A percentile compares a stretch with the other conserved stretches of the same genome.
Conservation (phyloP, 2,888 invertebrate genomes). For the Hydrotaea cyrtoneurina region DNA sequence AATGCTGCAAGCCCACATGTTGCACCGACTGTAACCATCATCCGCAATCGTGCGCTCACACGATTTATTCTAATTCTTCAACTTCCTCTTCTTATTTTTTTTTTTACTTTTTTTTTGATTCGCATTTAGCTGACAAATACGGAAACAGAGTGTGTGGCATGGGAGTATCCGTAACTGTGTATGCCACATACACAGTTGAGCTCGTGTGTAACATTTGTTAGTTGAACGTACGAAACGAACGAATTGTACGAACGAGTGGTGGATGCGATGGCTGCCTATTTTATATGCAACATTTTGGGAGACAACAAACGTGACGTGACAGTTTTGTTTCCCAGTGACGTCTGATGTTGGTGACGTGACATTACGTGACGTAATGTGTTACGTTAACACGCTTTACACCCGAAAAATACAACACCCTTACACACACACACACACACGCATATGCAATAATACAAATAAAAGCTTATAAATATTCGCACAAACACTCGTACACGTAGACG, state of each 20-base stretch:
- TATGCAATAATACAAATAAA: slow-evolving; percentile 21
- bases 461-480: neutral
- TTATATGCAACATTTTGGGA: slow-evolving; percentile 26
- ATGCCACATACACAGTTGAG: neutral
- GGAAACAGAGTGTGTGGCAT: slow-evolving; percentile 11
- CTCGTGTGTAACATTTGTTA: slow-evolving; percentile 21
- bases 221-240: neutral
- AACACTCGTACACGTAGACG: neutral
- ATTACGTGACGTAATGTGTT: slow-evolving; percentile 73
- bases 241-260: neutral
- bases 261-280: slow-evolving; percentile 26
- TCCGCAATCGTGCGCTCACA: slow-evolving; percentile 15
- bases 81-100: slow-evolving; percentile 8
- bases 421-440: neutral
- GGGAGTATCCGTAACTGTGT: neutral
- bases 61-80: slow-evolving; percentile 42
- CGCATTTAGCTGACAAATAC: slow-evolving; percentile 26
- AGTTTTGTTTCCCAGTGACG: slow-evolving; percentile 69
- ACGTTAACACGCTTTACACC: slow-evolving; percentile 62
- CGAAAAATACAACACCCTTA: slow-evolving; percentile 4
- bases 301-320: slow-evolving; percentile 68
- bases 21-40: slow-evolving; percentile 7
- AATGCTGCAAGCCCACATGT: neutral
- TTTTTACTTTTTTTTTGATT: neutral
- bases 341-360: slow-evolving; percentile 74